These are phyloP conservation scores for Lates calcarifer DNA, from an alignment of 2,113 vertebrate genomes.

Conservation along the genomic window DNA sequence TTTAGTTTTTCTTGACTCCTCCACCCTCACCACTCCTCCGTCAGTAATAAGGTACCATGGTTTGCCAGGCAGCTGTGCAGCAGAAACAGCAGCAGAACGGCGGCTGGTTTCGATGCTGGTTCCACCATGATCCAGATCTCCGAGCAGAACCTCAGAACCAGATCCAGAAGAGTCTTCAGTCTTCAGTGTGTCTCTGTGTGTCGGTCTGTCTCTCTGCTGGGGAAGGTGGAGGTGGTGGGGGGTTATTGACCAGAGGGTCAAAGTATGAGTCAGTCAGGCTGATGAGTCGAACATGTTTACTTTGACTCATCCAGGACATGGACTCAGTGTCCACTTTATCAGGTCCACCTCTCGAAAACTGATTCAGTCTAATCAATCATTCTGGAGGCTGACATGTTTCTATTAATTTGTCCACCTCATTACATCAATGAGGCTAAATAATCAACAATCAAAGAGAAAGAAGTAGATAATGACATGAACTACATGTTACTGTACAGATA, in stretches of 20 bases:
- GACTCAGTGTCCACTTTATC: background rate
- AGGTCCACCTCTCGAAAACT: background rate
- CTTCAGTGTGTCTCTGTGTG: background rate
- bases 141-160: slow-evolving; percentile 45
- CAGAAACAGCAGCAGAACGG: slow-evolving; percentile 62
- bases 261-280: slow-evolving; percentile 50
- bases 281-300: slow-evolving; percentile 52
- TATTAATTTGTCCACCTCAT: too few relatives aligned
- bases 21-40: too few relatives aligned
- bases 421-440: too few relatives aligned
- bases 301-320: slow-evolving; percentile 10
- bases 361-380: too few relatives aligned
- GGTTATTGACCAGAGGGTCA: slow-evolving; percentile 67
- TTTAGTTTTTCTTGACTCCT: too few relatives aligned
- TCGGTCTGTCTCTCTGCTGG: background rate
- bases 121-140: slow-evolving; percentile 61
- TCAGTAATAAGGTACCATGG: slow-evolving; percentile 66
- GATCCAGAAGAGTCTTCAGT: slow-evolving; percentile 24
- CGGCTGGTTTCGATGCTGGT: background rate
- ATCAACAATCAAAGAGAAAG: too few relatives aligned
- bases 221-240: too few relatives aligned
- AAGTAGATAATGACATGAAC: too few relatives aligned
- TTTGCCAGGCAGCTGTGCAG: slow-evolving; percentile 61
- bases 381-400: too few relatives aligned
- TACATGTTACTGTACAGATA: too few relatives aligned